Evolutionary conservation across 2,797 vertebrate genomes (phyloP).

Genomic region (Ctenopoma kingsleyae): DNA sequence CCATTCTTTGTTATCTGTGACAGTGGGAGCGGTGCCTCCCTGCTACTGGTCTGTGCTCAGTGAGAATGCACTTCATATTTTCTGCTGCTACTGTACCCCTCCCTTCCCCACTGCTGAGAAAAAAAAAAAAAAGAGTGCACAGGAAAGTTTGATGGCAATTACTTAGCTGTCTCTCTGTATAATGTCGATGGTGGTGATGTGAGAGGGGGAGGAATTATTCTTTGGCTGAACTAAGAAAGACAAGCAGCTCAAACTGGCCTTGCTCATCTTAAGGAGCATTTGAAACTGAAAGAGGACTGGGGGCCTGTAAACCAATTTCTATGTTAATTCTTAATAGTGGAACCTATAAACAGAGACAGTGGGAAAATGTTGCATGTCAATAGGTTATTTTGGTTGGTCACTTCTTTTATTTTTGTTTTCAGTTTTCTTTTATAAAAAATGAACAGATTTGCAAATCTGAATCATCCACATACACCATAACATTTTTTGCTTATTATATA

Average conservation of each 20-base stretch:
- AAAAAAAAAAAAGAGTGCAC: conserved; percentile 52
- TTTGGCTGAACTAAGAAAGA: conserved; percentile 64
- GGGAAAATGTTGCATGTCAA: conserved; percentile 16
- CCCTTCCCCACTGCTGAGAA: conserved; percentile 61
- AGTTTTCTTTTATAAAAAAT: not conserved
- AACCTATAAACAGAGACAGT: conserved; percentile 7
- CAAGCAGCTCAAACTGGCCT: conserved; percentile 53
- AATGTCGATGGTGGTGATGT: conserved; percentile 63
- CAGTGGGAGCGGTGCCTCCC: conserved; percentile 54
- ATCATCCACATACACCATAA: not conserved
- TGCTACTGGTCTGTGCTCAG: conserved; percentile 66
- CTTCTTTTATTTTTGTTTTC: not conserved
- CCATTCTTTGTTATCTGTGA: conserved; percentile 37
- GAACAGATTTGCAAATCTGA: too few species aligned
- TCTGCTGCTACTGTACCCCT: conserved; percentile 70
- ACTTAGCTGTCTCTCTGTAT: conserved; percentile 78
- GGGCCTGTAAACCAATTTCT: conserved; percentile 21
- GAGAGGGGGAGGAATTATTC: conserved; percentile 59
- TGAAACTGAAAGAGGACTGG: conserved; percentile 32
- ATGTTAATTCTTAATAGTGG: conserved; percentile 25
- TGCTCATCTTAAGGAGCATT: conserved; percentile 33
- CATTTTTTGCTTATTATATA: too few species aligned
- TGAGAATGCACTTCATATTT: conserved; percentile 75
- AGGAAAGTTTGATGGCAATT: conserved; percentile 82
- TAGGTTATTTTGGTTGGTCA: conserved; percentile 1